Evolutionary conservation across 2,797 vertebrate genomes (phyloP).

Genomic region (Todus mexicanus): DNA sequence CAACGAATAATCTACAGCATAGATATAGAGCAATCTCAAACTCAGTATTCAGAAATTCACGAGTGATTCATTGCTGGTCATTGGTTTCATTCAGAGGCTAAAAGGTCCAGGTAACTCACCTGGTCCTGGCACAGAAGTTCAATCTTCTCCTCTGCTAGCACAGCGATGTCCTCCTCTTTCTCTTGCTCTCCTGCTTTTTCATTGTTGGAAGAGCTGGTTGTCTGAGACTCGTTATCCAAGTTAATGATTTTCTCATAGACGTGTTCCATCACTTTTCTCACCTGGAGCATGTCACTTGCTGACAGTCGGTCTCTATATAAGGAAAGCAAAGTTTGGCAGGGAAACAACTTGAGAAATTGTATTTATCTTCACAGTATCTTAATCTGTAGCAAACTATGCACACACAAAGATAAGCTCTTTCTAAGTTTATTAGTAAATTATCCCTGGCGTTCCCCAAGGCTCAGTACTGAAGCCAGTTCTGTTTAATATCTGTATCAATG

Average conservation of each 20-base stretch:
- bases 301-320: slow-evolving; percentile 89
- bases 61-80: background rate
- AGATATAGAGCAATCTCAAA: background rate
- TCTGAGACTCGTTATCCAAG: slow-evolving; percentile 97
- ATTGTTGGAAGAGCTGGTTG: slow-evolving; percentile 95
- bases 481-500: background rate
- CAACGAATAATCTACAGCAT: background rate
- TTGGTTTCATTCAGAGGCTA: background rate
- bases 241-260: slow-evolving; percentile 99
- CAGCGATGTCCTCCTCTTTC: slow-evolving; percentile 96
- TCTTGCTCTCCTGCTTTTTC: slow-evolving; percentile 97
- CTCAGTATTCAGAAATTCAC: background rate
- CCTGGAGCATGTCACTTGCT: slow-evolving; percentile 98
- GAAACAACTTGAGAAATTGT: background rate
- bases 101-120: slow-evolving; percentile 63
- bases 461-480: background rate
- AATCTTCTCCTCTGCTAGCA: slow-evolving; percentile 97
- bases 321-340: background rate
- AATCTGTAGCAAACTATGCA: background rate
- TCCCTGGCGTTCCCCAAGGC: background rate
- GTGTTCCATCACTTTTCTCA: slow-evolving; percentile 98
- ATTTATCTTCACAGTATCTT: background rate
- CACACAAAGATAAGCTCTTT: background rate
- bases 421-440: background rate
- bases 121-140: slow-evolving; percentile 99